A percentile compares a stretch with the other conserved stretches of the same genome.
Evolutionary conservation across 2,888 invertebrate genomes (phyloP).

Genomic region (Drosophila monieri): DNA sequence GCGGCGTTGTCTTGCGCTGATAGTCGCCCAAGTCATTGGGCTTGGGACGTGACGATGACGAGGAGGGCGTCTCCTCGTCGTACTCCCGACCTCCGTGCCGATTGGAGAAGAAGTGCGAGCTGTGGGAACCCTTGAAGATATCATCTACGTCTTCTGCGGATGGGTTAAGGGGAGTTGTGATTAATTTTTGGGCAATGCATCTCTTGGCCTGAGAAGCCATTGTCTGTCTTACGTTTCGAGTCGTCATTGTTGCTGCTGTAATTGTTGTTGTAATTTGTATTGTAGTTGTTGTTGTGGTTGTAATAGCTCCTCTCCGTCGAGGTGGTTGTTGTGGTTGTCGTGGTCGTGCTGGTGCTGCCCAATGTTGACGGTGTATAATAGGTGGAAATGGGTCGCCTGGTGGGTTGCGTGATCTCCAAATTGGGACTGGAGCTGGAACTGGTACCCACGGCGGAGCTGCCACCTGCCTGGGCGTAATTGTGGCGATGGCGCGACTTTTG

Average conservation of each 20-base stretch:
- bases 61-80: conserved; percentile 81
- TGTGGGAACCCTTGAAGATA: conserved; percentile 89
- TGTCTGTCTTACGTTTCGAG: conserved; percentile 81
- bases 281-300: conserved; percentile 57
- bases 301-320: conserved; percentile 72
- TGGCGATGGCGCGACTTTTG: conserved; percentile 81
- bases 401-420: conserved; percentile 63
- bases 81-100: conserved; percentile 87
- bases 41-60: conserved; percentile 61
- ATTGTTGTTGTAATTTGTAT: conserved; percentile 65
- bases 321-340: conserved; percentile 53
- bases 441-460: conserved; percentile 12
- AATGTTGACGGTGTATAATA: conserved; percentile 80
- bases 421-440: conserved; percentile 64
- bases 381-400: conserved; percentile 80
- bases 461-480: conserved; percentile 62
- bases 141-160: conserved; percentile 85
- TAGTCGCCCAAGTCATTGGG: conserved; percentile 84
- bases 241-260: conserved; percentile 78
- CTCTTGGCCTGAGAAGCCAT: conserved; percentile 45
- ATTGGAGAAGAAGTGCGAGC: conserved; percentile 90
- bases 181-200: conserved; percentile 64
- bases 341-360: conserved; percentile 62
- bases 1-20: conserved; percentile 71
- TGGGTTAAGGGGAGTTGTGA: conserved; percentile 43